phyloP scores from a whole-genome alignment of 2,888 invertebrate species.

The Altica lythri region DNA sequence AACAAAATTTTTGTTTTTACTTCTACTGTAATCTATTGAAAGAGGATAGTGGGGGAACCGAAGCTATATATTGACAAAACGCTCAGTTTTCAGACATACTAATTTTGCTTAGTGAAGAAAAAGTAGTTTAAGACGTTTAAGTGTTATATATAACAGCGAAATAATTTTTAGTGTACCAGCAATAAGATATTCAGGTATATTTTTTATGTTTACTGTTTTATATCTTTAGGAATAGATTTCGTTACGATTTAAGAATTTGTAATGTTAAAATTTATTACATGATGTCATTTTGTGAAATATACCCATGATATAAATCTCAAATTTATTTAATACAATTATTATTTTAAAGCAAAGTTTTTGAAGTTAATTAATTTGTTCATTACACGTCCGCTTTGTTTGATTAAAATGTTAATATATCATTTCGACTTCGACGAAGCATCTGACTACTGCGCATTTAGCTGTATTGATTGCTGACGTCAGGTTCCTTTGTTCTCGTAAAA shows the following conservation, averaged over 20 bases:
- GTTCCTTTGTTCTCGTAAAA: neutral
- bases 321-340: no score
- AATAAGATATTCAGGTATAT: constrained; percentile 4
- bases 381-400: neutral
- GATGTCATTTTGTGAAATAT: neutral
- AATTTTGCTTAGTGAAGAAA: neutral
- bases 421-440: no score
- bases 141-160: neutral
- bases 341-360: no score
- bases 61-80: constrained; percentile 15
- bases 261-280: neutral
- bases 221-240: no score
- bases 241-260: neutral
- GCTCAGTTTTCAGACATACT: neutral
- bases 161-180: neutral
- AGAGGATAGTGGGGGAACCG: constrained; percentile 19
- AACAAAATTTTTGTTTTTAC: constrained; percentile 15
- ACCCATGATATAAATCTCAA: no score
- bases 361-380: neutral
- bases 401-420: neutral
- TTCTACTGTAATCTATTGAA: neutral
- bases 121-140: neutral
- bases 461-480: constrained; percentile 1
- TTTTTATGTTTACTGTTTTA: no score
- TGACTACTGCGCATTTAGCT: neutral